Evolutionary conservation across 2,888 invertebrate genomes (phyloP), one percentile per base, ranked within the genome.

Genomic region (Xylota segnis): DNA sequence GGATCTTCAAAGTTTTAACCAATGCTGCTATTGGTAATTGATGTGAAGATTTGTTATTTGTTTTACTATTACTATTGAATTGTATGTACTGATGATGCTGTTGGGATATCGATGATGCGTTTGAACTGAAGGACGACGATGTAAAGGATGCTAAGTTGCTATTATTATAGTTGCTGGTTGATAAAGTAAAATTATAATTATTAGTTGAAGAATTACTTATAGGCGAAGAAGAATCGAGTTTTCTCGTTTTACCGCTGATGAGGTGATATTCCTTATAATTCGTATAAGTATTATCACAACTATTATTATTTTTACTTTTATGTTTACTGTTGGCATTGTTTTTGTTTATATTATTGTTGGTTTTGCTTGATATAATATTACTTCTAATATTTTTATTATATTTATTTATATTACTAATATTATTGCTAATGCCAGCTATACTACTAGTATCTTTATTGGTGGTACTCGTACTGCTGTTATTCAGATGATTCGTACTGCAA

Each of bases 361-460:
- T 83, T 7, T 79, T 84, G 58, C 59, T 82, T 71, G 87, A 71
- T 77, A 78, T 78, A 70, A 75, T 84, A 71, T 86, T 79, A 86
- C 54, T 76, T 63, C 70, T 87, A 82, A 47, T 78, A 70, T 78
- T 75, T 71, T 68, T 83, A 83, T 74, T 82, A 86, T 76, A 79
- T 72, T 87, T 83, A 82, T 78, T 82, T 76, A 65, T 79, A 86
- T 58, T 86, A 82, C 86, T 82, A 77, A 76, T 78, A 82, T 83
- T 75, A 81, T 84, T 82, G 81, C 82, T 76, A 76, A 77, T 59
- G 79, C 78, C 83, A 83, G 79, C 70, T 83, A 84, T 84, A 87
- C 72, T 87, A 78, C 77, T 83, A 86, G 83, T 83, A 76, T 87
- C 83, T 83, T 86, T 78, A 79, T 87, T 87, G 78, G 79, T 83